These are phyloP conservation scores for Turritopsis rubra DNA, from an alignment of 30 jellyfish, hydroid and myxozoan genomes.

Conservation along the genomic window DNA sequence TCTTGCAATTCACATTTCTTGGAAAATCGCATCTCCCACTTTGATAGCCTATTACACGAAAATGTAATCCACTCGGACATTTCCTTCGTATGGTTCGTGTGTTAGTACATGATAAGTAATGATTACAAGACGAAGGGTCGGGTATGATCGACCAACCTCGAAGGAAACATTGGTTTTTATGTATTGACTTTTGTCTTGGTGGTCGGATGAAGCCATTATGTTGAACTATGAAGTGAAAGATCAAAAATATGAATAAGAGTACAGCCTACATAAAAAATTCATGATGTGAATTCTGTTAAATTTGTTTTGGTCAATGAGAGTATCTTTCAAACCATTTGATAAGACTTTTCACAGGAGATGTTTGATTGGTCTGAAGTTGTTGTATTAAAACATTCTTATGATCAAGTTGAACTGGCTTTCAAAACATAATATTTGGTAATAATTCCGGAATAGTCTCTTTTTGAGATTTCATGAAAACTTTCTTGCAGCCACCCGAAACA, in stretches of 20 bases:
- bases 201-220: not conserved
- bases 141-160: constrained; percentile 10
- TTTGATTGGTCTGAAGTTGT: no score
- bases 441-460: no score
- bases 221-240: not conserved
- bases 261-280: no score
- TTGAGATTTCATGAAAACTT: no score
- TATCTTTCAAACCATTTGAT: no score
- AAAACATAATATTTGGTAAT: not conserved
- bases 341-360: no score
- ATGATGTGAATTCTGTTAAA: no score
- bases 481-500: no score
- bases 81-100: constrained; percentile 6
- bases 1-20: not conserved
- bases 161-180: constrained; percentile 2
- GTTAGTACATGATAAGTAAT: constrained; percentile 6
- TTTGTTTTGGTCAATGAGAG: no score
- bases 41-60: not conserved
- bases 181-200: not conserved
- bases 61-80: constrained; percentile 1
- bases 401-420: no score
- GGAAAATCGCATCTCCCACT: not conserved
- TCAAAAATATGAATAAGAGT: no score
- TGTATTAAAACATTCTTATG: no score
- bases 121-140: not conserved